phyloP scores from a whole-genome alignment of 2,797 vertebrate species.

The Esox lucius region DNA sequence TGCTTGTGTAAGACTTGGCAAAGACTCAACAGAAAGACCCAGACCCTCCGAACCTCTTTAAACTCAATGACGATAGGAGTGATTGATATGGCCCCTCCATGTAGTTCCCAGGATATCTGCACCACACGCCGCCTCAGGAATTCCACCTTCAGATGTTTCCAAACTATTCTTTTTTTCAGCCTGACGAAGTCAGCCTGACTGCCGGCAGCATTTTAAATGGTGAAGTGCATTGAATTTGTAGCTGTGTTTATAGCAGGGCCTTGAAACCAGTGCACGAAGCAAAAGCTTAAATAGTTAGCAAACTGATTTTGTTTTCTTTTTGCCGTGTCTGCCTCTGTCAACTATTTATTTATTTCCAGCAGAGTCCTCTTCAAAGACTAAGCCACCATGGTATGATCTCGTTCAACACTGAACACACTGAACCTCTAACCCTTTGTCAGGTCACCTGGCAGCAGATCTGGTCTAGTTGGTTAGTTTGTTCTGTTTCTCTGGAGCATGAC shows the following conservation, averaged over 20 bases:
- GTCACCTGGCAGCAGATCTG: slow-evolving; percentile 13
- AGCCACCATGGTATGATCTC: slow-evolving; percentile 1
- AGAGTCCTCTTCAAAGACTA: slow-evolving; percentile 1
- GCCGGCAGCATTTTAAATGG: neutral
- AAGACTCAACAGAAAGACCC: neutral
- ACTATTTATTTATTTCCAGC: neutral
- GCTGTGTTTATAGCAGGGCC: neutral
- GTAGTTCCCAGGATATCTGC: neutral
- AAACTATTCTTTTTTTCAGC: neutral
- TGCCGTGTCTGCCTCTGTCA: neutral
- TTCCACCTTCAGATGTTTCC: neutral
- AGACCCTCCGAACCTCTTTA: neutral
- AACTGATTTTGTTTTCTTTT: neutral
- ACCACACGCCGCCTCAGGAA: neutral
- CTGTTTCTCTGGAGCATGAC: slow-evolving; percentile 43
- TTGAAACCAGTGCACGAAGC: neutral
- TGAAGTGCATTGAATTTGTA: neutral
- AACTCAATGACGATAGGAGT: neutral
- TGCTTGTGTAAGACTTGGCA: slow-evolving; percentile 5
- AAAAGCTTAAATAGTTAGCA: neutral
- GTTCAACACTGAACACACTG: slow-evolving; percentile 14
- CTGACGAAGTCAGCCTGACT: neutral
- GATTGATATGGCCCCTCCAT: neutral
- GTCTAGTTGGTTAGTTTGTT: slow-evolving; percentile 36
- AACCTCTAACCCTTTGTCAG: slow-evolving; percentile 26